A percentile compares a stretch with the other conserved stretches of the same genome.
Evolutionary conservation across 2,113 vertebrate genomes (phyloP).

Genomic region (Copsychus sechellarum): DNA sequence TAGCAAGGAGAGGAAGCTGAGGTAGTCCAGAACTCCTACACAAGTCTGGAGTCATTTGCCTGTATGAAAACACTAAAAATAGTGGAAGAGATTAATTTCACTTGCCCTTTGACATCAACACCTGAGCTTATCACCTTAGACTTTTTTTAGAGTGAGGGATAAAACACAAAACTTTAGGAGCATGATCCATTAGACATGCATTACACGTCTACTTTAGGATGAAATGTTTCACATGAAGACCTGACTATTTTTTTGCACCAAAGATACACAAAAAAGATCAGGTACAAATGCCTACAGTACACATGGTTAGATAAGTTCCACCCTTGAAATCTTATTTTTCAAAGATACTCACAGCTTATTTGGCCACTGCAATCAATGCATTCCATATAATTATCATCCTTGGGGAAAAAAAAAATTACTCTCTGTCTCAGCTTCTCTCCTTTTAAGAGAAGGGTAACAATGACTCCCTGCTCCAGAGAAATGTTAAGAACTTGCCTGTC

Average conservation of each 20-base stretch:
- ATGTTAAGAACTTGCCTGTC: background rate
- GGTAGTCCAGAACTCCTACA: background rate
- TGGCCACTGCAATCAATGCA: background rate
- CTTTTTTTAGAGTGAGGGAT: background rate
- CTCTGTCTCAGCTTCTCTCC: background rate
- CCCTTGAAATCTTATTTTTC: background rate
- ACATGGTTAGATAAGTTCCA: background rate
- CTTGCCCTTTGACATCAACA: conserved; percentile 3
- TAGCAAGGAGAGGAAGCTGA: background rate
- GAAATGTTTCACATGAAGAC: conserved; percentile 25
- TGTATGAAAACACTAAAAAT: background rate
- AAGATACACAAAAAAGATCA: background rate
- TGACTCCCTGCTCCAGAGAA: background rate
- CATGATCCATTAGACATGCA: background rate
- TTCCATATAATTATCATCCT: background rate
- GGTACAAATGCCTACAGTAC: background rate
- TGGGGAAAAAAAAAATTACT: background rate
- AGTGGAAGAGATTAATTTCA: background rate
- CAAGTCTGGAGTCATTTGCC: background rate
- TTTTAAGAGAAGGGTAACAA: background rate
- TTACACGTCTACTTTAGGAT: background rate
- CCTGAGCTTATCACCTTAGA: background rate
- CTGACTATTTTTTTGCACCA: background rate
- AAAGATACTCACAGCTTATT: background rate
- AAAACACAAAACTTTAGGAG: background rate